These are phyloP conservation scores for Orchesella cincta DNA, from an alignment of 1,140 invertebrate genomes.

Conservation along the genomic window DNA sequence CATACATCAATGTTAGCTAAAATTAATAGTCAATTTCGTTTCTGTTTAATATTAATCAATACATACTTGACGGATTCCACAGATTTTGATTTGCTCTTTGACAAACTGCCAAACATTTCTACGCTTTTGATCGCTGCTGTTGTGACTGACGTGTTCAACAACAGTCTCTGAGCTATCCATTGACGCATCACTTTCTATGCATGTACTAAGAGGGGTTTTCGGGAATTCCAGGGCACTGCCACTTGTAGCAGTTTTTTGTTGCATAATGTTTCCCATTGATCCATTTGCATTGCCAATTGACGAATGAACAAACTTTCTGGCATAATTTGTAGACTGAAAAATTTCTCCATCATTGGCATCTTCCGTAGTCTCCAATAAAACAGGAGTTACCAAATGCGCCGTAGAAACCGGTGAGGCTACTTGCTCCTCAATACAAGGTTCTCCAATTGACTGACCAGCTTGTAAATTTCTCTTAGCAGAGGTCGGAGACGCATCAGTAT, in stretches of 20 bases:
- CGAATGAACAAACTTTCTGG: neutral
- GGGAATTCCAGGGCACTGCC: neutral
- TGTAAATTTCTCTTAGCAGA: neutral
- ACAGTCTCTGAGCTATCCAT: conserved; percentile 19
- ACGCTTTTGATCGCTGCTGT: neutral
- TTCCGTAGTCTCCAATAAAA: neutral
- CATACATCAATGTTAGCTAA: neutral
- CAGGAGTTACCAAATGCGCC: neutral
- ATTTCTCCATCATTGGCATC: conserved; percentile 20
- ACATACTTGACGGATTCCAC: conserved; percentile 47
- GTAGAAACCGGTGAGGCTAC: neutral
- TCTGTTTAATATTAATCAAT: neutral
- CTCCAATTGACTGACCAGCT: neutral
- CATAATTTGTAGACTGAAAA: neutral
- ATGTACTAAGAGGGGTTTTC: neutral
- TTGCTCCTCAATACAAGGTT: neutral
- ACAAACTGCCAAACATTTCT: conserved; percentile 44
- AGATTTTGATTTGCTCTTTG: conserved; percentile 37
- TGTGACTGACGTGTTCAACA: neutral
- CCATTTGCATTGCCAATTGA: neutral
- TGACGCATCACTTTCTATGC: neutral
- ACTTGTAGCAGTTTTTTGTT: neutral
- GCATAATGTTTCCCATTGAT: neutral
- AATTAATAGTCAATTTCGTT: neutral
- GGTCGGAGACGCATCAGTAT: neutral